Percentiles rank a stretch among this genome's conserved stretches.
phyloP scores from a whole-genome alignment of 2,113 vertebrate species.

The Sitta europaea region DNA sequence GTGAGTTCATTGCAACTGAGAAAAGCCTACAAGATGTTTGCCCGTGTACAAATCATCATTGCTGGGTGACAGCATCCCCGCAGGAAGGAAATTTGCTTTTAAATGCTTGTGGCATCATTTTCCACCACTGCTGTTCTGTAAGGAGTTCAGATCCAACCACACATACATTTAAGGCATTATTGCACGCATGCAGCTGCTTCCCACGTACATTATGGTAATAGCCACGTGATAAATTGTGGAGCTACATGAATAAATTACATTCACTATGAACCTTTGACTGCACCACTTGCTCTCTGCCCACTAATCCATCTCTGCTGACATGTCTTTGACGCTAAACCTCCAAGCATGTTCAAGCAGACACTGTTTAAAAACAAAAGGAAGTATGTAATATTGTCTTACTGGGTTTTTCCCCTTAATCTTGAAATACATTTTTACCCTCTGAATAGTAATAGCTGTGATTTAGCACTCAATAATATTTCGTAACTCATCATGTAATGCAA shows the following conservation, averaged over 20 bases:
- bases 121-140: not conserved
- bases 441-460: not conserved
- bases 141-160: slow-evolving; percentile 7
- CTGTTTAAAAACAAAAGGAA: slow-evolving; percentile 23
- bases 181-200: not conserved
- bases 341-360: not conserved
- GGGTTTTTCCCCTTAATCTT: not conserved
- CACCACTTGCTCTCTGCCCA: slow-evolving; percentile 31
- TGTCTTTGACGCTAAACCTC: slow-evolving; percentile 10
- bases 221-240: not conserved
- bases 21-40: not conserved
- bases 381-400: not conserved
- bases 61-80: not conserved
- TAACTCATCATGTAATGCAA: not conserved
- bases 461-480: not conserved
- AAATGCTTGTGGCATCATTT: not conserved
- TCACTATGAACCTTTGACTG: slow-evolving; percentile 32
- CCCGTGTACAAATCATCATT: not conserved
- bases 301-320: slow-evolving; percentile 19
- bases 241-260: slow-evolving; percentile 44
- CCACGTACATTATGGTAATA: slow-evolving; percentile 12
- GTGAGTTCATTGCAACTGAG: not conserved
- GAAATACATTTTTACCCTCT: not conserved
- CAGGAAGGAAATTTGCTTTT: slow-evolving; percentile 32
- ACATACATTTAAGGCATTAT: slow-evolving; percentile 24